These are phyloP conservation scores for Phytoseiulus persimilis DNA, from an alignment of 2,888 invertebrate genomes.

Conservation along the genomic window DNA sequence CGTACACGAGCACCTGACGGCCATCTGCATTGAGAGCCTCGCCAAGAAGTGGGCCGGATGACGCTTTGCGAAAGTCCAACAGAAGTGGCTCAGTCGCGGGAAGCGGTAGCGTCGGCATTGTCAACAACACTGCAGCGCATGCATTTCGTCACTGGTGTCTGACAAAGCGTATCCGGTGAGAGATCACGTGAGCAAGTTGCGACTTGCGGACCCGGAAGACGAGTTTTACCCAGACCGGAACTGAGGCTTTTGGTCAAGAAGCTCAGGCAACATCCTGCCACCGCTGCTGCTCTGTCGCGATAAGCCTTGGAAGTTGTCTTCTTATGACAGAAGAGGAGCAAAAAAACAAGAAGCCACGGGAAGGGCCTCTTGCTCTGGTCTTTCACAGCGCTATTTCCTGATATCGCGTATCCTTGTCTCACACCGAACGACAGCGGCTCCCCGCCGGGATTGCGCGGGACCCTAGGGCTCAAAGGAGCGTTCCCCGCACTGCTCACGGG, in stretches of 20 bases:
- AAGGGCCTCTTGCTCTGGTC: neutral
- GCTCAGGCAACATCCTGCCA: neutral
- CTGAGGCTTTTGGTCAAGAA: slow-evolving; percentile 5
- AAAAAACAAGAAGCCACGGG: neutral
- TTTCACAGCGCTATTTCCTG: neutral
- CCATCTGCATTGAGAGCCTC: too few relatives aligned
- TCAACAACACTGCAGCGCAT: neutral
- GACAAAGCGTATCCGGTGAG: neutral
- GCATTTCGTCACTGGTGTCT: neutral
- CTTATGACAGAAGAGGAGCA: neutral
- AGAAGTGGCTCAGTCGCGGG: neutral
- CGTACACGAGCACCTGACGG: too few relatives aligned
- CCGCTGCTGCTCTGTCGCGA: neutral
- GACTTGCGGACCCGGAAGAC: neutral
- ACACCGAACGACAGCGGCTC: neutral
- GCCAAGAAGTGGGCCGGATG: too few relatives aligned
- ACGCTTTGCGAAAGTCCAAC: neutral
- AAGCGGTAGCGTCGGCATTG: neutral
- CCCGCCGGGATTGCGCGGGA: neutral
- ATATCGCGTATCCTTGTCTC: neutral
- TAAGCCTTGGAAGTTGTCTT: neutral
- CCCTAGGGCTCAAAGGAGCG: too few relatives aligned
- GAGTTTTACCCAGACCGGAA: neutral
- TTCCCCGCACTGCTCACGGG: too few relatives aligned
- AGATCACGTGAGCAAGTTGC: neutral